Evolutionary conservation across 2,797 vertebrate genomes (phyloP).

Genomic region (Macropus fuliginosus): DNA sequence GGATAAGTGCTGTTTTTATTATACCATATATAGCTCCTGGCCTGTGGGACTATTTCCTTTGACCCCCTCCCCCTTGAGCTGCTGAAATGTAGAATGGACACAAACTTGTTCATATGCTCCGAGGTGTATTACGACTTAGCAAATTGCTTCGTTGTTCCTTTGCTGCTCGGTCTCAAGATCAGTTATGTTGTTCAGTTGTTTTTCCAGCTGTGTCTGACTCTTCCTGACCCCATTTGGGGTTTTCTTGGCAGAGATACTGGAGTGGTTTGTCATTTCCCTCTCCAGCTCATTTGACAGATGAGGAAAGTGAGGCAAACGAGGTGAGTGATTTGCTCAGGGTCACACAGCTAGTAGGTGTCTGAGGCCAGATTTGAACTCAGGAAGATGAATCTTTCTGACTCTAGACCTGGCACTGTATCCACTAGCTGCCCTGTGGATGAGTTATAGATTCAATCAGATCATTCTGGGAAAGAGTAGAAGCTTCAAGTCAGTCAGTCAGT

Average conservation of each 20-base stretch:
- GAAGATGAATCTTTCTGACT: neutral
- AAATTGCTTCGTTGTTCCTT: slow-evolving; percentile 56
- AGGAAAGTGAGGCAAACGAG: neutral
- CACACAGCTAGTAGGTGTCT: neutral
- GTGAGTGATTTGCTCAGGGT: neutral
- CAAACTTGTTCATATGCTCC: neutral
- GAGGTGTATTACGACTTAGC: slow-evolving; percentile 24
- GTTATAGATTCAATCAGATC: slow-evolving; percentile 63
- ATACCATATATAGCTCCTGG: neutral
- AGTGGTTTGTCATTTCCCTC: neutral
- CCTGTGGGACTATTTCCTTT: slow-evolving; percentile 1
- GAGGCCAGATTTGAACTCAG: neutral
- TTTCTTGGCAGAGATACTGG: neutral
- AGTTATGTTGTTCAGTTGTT: neutral
- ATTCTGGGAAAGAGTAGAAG: slow-evolving; percentile 39
- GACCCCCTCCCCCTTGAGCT: slow-evolving; percentile 50
- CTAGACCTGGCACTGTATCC: neutral
- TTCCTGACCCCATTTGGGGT: neutral
- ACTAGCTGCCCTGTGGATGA: neutral
- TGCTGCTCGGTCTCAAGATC: slow-evolving; percentile 33
- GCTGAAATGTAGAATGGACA: slow-evolving; percentile 23
- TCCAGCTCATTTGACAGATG: neutral
- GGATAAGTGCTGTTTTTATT: neutral
- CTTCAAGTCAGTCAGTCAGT: neutral
- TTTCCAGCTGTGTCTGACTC: neutral